Base-by-base conservation (phyloP, 2,888 invertebrate genomes). In the Drosophila mercatorum region DNA sequence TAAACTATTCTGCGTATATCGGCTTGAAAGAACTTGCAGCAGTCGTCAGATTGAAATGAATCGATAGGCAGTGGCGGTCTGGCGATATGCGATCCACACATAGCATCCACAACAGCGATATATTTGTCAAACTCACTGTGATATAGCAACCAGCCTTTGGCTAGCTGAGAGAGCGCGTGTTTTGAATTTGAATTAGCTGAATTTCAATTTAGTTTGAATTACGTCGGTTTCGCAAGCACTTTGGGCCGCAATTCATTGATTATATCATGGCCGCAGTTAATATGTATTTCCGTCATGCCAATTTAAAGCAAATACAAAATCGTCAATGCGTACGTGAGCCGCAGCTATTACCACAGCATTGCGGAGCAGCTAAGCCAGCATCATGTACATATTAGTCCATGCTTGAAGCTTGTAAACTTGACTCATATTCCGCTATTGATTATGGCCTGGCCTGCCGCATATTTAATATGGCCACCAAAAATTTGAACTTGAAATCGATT, bases 401-500 rank as follows among this genome's bases (percentile, higher is more conserved):
- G 71, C 67, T 56, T 69, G 65, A 63, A 68, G 56, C 49, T 34
- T 69, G 55, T 67, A 69, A 80, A 72, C 70, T 72, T 78, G 64
- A 73, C 60, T 83, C 40, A 72, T 75, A 70, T 46, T 41, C 17
- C 8, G 8, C 56, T 72, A 75, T 74, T 73, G 77, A 77, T 73
- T 86, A 72, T 55, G 75, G 77, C 47, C 75, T 46, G 43, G 43
- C 57, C 57, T 28, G 66, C 65, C 65, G 75, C 72, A 76, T 81
- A 72, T 74, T 73, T 69, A 74, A 71, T 67, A 64, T 72, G 88
- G 56, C 65, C 72, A 78, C 65, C 68, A 83, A 75, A 74, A 60
- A 55, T 75, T 76, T 87, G 86, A 87, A 87, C 86, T 87, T 87
- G 89, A 90, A 90, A 78, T 89, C 76, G 79, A 81, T 89, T 86